phyloP scores from a whole-genome alignment of 1,140 invertebrate species.

The Drosophila oshimai region DNA sequence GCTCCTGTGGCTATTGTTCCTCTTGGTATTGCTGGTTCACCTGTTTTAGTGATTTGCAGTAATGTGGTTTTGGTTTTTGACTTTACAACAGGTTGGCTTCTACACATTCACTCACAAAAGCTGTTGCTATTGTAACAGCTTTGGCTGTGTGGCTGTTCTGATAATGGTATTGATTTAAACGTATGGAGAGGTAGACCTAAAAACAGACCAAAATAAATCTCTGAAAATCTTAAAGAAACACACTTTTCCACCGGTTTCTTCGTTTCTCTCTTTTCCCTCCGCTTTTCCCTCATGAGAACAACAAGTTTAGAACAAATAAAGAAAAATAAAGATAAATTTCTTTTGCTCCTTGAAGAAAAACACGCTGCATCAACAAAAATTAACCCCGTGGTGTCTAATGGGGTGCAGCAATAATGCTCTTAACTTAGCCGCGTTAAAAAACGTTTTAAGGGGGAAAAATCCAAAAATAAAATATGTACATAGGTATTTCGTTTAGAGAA shows the following conservation, averaged over 20 bases:
- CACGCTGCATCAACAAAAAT: conserved; percentile 40
- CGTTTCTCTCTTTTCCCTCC: neutral
- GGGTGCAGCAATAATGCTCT: neutral
- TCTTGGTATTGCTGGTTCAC: neutral
- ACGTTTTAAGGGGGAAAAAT: no score
- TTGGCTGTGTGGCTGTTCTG: conserved; percentile 22
- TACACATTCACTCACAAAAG: neutral
- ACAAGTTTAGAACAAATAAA: conserved; percentile 45
- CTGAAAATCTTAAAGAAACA: conserved; percentile 1
- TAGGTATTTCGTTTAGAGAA: no score
- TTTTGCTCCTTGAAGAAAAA: conserved; percentile 10
- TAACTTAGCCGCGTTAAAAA: neutral
- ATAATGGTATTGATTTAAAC: conserved; percentile 55
- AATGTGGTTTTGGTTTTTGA: neutral
- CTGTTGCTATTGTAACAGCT: conserved; percentile 17
- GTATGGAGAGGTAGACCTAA: conserved; percentile 10
- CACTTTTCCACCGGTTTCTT: neutral
- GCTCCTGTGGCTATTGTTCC: neutral
- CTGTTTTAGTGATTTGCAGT: neutral
- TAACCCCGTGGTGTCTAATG: conserved; percentile 35
- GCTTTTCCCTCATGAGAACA: conserved; percentile 23
- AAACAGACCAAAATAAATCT: neutral
- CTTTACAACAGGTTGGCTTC: conserved; percentile 5
- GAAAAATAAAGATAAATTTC: conserved; percentile 29
- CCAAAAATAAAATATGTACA: no score